These are phyloP conservation scores for Drosophila barbarae DNA, from an alignment of 2,888 invertebrate genomes.

Conservation along the genomic window DNA sequence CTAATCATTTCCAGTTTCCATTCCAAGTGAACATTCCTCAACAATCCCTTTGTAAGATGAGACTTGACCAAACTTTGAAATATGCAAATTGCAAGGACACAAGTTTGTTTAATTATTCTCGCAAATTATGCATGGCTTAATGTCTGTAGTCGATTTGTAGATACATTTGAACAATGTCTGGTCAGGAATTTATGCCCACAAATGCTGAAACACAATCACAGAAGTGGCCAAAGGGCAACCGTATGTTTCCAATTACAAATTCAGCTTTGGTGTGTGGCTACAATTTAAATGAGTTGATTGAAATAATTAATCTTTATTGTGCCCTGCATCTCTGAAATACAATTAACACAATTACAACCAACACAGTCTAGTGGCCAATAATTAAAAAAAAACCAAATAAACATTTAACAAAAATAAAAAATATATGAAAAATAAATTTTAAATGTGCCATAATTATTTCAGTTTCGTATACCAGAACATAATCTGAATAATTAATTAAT, in stretches of 20 bases:
- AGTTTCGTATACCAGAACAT: too few relatives aligned
- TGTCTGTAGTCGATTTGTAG: conserved; percentile 13
- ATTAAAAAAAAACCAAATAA: neutral
- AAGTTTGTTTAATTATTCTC: conserved; percentile 6
- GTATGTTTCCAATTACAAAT: conserved; percentile 2
- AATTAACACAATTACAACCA: neutral
- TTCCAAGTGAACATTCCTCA: neutral
- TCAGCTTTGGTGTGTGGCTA: neutral
- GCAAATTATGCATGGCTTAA: conserved; percentile 32
- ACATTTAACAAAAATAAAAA: too few relatives aligned
- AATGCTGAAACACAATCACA: neutral
- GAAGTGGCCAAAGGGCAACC: neutral
- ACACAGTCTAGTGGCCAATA: too few relatives aligned
- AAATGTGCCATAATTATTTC: too few relatives aligned
- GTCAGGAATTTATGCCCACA: neutral
- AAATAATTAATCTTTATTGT: neutral
- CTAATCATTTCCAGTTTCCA: neutral
- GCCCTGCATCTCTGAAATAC: neutral
- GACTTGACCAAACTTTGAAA: neutral
- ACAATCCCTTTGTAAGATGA: neutral
- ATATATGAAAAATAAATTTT: too few relatives aligned
- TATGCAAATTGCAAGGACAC: neutral
- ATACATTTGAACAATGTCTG: conserved; percentile 1
- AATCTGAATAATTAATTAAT: too few relatives aligned
- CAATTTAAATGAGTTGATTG: conserved; percentile 8